A percentile compares a stretch with the other conserved stretches of the same genome.
These are phyloP conservation scores for Subanguina moxae DNA, from an alignment of 1,140 invertebrate species.

Conservation along the genomic window DNA sequence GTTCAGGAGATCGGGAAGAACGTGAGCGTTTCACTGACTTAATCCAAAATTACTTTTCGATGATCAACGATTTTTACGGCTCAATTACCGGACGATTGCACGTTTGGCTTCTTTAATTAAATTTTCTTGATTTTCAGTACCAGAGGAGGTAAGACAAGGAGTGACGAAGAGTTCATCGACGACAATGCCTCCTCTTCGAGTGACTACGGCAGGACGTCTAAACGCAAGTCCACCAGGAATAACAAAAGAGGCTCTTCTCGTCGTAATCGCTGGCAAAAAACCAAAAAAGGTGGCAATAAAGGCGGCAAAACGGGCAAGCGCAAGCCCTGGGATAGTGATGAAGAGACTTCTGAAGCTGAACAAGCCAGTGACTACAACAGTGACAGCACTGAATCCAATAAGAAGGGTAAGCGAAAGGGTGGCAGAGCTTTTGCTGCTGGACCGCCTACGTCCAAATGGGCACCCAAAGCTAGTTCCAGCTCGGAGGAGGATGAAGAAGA, in stretches of 20 bases:
- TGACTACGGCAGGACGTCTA: slow-evolving; percentile 7
- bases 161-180: slow-evolving; percentile 19
- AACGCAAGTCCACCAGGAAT: not conserved
- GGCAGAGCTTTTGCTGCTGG: not conserved
- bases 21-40: not conserved
- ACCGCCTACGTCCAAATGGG: slow-evolving; percentile 10
- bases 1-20: slow-evolving; percentile 22
- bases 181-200: slow-evolving; percentile 12
- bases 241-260: slow-evolving; percentile 6
- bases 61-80: too few species aligned
- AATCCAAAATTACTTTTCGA: too few species aligned
- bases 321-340: slow-evolving; percentile 2
- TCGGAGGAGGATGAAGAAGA: slow-evolving; percentile 14
- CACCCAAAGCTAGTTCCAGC: slow-evolving; percentile 3
- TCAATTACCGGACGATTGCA: too few species aligned
- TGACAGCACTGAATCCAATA: not conserved
- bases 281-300: not conserved
- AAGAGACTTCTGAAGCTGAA: not conserved
- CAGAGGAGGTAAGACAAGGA: slow-evolving; percentile 5
- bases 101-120: not conserved
- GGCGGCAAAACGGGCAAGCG: slow-evolving; percentile 12
- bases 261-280: not conserved
- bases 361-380: not conserved
- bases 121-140: not conserved
- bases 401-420: not conserved